A percentile compares a stretch with the other conserved stretches of the same genome.
phyloP scores from a whole-genome alignment of 2,888 invertebrate species.

The Macrophya alboannulata region DNA sequence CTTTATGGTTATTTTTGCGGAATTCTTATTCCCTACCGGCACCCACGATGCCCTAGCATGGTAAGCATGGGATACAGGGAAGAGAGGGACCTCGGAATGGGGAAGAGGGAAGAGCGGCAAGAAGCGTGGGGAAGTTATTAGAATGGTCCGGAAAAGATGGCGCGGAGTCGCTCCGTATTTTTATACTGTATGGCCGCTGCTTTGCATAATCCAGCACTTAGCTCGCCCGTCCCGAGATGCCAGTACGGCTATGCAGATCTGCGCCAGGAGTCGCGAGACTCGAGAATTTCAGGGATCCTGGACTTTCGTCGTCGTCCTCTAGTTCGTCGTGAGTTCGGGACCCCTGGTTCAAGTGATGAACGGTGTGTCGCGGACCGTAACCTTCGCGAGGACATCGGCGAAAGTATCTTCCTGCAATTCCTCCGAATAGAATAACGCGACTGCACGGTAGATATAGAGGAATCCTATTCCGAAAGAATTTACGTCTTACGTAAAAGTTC shows the following conservation, averaged over 20 bases:
- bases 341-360: slow-evolving; percentile 52
- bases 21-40: slow-evolving; percentile 60
- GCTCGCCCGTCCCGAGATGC: slow-evolving; percentile 79
- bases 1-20: slow-evolving; percentile 67
- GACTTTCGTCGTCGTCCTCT: slow-evolving; percentile 50
- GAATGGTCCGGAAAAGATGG: slow-evolving; percentile 81
- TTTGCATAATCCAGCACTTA: slow-evolving; percentile 81
- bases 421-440: slow-evolving; percentile 2
- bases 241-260: slow-evolving; percentile 75
- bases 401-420: slow-evolving; percentile 45
- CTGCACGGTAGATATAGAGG: slow-evolving; percentile 37
- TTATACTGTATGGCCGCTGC: slow-evolving; percentile 80
- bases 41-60: slow-evolving; percentile 25
- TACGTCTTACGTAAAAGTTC: slow-evolving; percentile 46
- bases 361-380: slow-evolving; percentile 55
- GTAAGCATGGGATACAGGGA: slow-evolving; percentile 24
- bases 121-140: slow-evolving; percentile 77
- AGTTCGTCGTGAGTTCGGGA: slow-evolving; percentile 41
- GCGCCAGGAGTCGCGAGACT: slow-evolving; percentile 49
- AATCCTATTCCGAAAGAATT: slow-evolving; percentile 39
- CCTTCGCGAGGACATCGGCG: slow-evolving; percentile 53
- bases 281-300: slow-evolving; percentile 37
- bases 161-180: slow-evolving; percentile 81
- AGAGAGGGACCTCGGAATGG: slow-evolving; percentile 42
- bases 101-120: slow-evolving; percentile 66